Base-by-base conservation (phyloP, 2,797 vertebrate genomes). In the Mus minutoides region DNA sequence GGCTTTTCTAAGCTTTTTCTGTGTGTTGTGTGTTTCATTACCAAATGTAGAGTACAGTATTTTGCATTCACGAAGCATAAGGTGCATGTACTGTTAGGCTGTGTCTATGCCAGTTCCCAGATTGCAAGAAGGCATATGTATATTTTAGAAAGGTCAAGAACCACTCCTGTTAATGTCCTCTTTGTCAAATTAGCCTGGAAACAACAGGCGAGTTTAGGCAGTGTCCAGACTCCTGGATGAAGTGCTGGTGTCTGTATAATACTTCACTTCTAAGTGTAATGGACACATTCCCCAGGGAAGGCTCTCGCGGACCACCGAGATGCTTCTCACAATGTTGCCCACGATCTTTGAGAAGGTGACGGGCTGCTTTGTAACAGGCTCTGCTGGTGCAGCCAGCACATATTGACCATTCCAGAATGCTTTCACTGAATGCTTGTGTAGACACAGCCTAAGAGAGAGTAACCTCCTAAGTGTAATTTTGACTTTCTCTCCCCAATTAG, bases 401-500 rank as follows among this genome's bases (percentile, higher is more conserved):
- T 46, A 6, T 62, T 90, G 64, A 62, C 73, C 12, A 34, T 52
- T 75, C 73, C 58, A 0, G 60, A 80, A 95, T 96, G 94, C 90
- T 97, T 92, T 94, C 40, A 1, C 46, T 95, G 95, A 97, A 90
- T 97, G 89, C 97, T 97, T 88, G 97, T 98, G 94, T 98, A 97
- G 97, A 97, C 96, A 97, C 97, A 98, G 97, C 97, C 97, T 98
- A 97, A 97, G 97, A 97, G 97, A 98, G 95, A 97, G 85, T 92
- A 96, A 75, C 96, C 92, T 98, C 93, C 92, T 92, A 97, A 97
- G 96, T 98, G 86, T 98, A 98, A 98, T 98, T 97, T 98, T 96
- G 92, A 94, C 97, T 98, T 98, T 98, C 97, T 95, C 98, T 98
- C 98, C 97, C 98, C 96, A 97, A 98, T 98, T 98, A 99, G 99